Evolutionary conservation across 2,797 vertebrate species (phyloP), one percentile per base, ranked within the genome.

Genomic region (Pterois miles): DNA sequence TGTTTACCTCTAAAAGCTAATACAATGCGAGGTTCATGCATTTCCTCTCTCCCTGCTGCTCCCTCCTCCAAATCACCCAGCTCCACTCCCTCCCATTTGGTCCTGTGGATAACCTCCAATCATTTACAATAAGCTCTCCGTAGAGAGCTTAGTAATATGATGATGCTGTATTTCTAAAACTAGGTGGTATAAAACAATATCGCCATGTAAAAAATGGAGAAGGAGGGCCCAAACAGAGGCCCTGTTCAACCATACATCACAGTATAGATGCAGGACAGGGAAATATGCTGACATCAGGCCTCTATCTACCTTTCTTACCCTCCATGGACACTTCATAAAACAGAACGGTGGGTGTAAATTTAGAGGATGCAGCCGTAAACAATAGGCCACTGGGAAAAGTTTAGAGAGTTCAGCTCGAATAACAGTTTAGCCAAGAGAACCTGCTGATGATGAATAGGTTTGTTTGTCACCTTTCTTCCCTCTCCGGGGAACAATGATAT

Each of bases 261-360:
- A 43, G 78, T 78, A 59, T 86, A 86, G 89, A 93, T 87, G 88
- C 87, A 83, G 90, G 90, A 92, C 84, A 82, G 84, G 88, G 84
- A 93, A 93, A 94, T 93, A 84, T 88, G 93, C 95, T 95, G 95
- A 95, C 90, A 86, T 84, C 80, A 85, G 88, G 91, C 89, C 90
- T 91, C 88, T 81, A 86, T 88, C 88, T 86, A 86, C 87, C 89
- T 90, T 94, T 90, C 88, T 85, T 92, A 91, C 90, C 92, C 95
- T 95, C 94, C 72, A 70, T 73, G 88, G 93, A 91, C 92, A 91
- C 93, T 94, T 95, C 92, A 95, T 95, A 95, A 95, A 95, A 94
- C 90, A 93, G 68, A 92, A 91, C 80, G 76, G 80, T 74, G 85
- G 89, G 90, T 93, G 93, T 95, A 96, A 94, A 95, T 95, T 94